Conservation (phyloP, 2,888 invertebrate species). For the Drosophila melanosoma region DNA sequence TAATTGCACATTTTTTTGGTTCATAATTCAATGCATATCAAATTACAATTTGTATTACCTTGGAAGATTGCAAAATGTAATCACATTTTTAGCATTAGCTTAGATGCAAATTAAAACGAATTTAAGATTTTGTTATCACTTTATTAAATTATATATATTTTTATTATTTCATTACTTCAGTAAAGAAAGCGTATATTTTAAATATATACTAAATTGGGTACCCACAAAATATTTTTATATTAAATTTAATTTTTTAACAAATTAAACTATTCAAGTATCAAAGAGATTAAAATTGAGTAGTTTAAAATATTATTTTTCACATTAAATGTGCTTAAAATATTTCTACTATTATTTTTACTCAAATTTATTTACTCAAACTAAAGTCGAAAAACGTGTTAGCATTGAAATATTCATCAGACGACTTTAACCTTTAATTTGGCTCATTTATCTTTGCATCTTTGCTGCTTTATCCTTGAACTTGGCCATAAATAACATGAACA, state of each 20-base stretch:
- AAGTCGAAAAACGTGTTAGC: background rate
- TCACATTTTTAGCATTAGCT: background rate
- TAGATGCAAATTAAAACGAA: background rate
- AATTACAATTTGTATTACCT: background rate
- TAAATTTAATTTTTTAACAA: no score
- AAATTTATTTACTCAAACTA: background rate
- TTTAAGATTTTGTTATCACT: background rate
- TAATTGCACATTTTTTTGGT: background rate
- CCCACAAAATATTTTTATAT: background rate
- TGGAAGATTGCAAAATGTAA: background rate
- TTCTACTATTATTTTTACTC: background rate
- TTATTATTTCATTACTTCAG: no score
- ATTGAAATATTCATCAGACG: background rate
- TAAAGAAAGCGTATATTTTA: no score
- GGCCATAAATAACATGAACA: constrained; percentile 35
- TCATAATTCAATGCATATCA: background rate
- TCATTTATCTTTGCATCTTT: constrained; percentile 10
- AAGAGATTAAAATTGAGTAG: background rate
- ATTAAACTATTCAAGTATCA: background rate
- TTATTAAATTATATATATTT: no score
- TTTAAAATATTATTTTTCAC: background rate
- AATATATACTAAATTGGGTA: background rate
- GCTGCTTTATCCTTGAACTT: constrained; percentile 49
- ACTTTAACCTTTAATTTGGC: constrained; percentile 2
- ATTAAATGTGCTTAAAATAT: background rate